These are phyloP conservation scores for Adelphocoris suturalis DNA, from an alignment of 2,888 invertebrate species.

Conservation along the genomic window DNA sequence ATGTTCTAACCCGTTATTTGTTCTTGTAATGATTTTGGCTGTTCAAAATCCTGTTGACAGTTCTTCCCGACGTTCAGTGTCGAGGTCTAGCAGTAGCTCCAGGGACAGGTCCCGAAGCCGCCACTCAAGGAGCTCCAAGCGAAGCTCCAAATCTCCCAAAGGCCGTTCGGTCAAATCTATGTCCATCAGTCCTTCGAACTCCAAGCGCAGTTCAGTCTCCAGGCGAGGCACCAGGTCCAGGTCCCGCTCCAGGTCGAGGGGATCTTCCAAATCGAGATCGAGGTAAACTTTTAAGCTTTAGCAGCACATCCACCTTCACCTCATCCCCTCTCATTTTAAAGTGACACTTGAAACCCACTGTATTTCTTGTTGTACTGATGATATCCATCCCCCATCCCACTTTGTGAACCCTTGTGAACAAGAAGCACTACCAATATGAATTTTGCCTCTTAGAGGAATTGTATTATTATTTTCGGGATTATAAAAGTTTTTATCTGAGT, in stretches of 20 bases:
- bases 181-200: conserved; percentile 74
- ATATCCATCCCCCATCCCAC: neutral
- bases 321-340: neutral
- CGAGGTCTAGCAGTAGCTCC: conserved; percentile 60
- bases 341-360: conserved; percentile 20
- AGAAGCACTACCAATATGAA: neutral
- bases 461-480: neutral
- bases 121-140: conserved; percentile 50
- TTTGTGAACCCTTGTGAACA: neutral
- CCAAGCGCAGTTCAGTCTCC: conserved; percentile 61
- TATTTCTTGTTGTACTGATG: neutral
- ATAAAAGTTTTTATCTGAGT: neutral
- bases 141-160: conserved; percentile 67
- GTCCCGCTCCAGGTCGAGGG: conserved; percentile 62
- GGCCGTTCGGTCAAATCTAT: conserved; percentile 76
- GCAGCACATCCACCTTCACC: conserved; percentile 7
- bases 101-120: conserved; percentile 63
- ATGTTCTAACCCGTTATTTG: too few species aligned
- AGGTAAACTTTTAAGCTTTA: conserved; percentile 64
- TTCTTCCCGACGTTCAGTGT: conserved; percentile 61
- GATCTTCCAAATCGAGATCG: conserved; percentile 68
- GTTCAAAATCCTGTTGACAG: neutral
- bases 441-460: neutral
- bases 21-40: too few species aligned
- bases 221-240: conserved; percentile 49